Evolutionary conservation across 2,888 invertebrate species (phyloP).

Genomic region (Trachelus iudaicus): DNA sequence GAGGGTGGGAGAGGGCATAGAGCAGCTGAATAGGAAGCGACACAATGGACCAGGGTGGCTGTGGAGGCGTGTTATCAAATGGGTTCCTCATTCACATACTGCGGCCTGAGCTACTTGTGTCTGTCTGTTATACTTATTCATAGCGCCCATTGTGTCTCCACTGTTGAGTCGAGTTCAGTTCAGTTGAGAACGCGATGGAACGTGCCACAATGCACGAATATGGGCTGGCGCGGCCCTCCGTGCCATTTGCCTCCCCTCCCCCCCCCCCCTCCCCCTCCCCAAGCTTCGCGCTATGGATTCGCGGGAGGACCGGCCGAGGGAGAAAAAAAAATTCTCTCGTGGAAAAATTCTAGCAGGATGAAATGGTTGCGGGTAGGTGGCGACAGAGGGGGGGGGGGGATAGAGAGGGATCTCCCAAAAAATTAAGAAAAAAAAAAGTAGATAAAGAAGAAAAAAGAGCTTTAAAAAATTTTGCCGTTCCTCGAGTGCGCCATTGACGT

Average conservation of each 20-base stretch:
- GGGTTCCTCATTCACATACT: slow-evolving; percentile 66
- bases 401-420: background rate
- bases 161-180: slow-evolving; percentile 58
- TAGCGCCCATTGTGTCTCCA: slow-evolving; percentile 62
- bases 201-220: slow-evolving; percentile 66
- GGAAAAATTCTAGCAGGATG: slow-evolving; percentile 48
- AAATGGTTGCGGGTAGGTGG: background rate
- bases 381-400: slow-evolving; percentile 13
- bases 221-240: slow-evolving; percentile 50
- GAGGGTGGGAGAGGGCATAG: slow-evolving; percentile 54
- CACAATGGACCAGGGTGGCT: slow-evolving; percentile 65
- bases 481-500: background rate
- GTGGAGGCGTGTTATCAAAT: slow-evolving; percentile 66
- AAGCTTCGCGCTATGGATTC: slow-evolving; percentile 20
- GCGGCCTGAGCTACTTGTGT: slow-evolving; percentile 63
- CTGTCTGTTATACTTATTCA: slow-evolving; percentile 66
- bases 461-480: background rate
- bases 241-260: slow-evolving; percentile 13
- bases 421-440: slow-evolving; percentile 17
- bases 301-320: slow-evolving; percentile 31
- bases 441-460: slow-evolving; percentile 14
- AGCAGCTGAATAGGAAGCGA: slow-evolving; percentile 65
- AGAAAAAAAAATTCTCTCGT: slow-evolving; percentile 57
- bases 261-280: background rate
- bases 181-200: slow-evolving; percentile 66